A percentile compares a stretch with the other conserved stretches of the same genome.
These are phyloP conservation scores for Pseudotriccus pelzelni DNA, from an alignment of 2,797 vertebrate genomes.

Conservation along the genomic window DNA sequence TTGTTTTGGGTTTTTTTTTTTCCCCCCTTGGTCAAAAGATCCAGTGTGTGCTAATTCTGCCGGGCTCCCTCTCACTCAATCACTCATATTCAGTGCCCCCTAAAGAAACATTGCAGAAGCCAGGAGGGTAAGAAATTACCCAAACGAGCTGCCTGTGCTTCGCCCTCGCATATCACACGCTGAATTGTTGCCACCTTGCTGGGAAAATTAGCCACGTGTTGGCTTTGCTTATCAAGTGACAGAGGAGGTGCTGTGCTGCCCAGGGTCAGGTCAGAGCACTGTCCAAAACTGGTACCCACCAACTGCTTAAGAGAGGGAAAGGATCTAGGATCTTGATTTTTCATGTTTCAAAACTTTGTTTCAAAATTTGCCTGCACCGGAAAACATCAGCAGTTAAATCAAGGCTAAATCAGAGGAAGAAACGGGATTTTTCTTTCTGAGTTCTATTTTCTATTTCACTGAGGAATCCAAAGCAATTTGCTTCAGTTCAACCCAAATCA, in stretches of 20 bases:
- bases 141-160: slow-evolving; percentile 66
- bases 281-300: neutral
- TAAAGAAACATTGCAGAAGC: slow-evolving; percentile 72
- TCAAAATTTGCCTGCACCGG: neutral
- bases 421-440: neutral
- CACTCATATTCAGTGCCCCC: slow-evolving; percentile 67
- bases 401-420: neutral
- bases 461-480: neutral
- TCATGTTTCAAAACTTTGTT: neutral
- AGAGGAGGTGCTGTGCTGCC: slow-evolving; percentile 6
- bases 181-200: slow-evolving; percentile 67
- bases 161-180: slow-evolving; percentile 47
- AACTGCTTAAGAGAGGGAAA: neutral
- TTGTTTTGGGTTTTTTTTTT: slow-evolving; percentile 1
- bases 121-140: slow-evolving; percentile 71
- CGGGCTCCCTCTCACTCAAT: slow-evolving; percentile 68
- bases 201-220: slow-evolving; percentile 60
- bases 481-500: neutral
- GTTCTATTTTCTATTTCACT: neutral
- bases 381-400: neutral
- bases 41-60: slow-evolving; percentile 74
- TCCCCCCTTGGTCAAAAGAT: slow-evolving; percentile 69
- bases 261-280: neutral
- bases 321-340: neutral
- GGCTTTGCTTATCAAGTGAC: slow-evolving; percentile 23